Base-by-base conservation (phyloP, 2,797 vertebrate species). In the Philypnodon macrostomus region DNA sequence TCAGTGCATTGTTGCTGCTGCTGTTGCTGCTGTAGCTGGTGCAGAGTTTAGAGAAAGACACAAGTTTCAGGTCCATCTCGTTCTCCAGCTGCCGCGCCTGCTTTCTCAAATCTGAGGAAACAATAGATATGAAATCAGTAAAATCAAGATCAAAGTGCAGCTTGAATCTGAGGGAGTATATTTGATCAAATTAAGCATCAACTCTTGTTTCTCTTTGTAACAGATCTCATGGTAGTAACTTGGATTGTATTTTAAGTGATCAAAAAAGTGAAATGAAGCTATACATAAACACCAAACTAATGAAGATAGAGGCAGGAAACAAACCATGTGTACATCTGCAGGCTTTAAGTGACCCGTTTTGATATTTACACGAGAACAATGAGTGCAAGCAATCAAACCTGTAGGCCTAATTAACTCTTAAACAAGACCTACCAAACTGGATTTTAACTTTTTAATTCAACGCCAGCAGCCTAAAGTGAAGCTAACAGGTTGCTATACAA, bases 11-110 rank as follows among this genome's bases (percentile, higher is more conserved):
- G 29, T 14, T 56, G 32, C 67, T 57, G 66, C 88, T 71, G 71
- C n/a, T n/a, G n/a, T n/a, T n/a, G n/a, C n/a, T n/a, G n/a, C 85
- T 92, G 81, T 93, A 95, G 81, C 92, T 94, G 63, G 94, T 98
- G 75, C 95, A 98, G 1, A 97, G 89, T 64, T 97, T 98, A 85
- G 95, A 97, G 90, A 97, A 97, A 46, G 95, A 96, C 13, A 98
- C 94, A 58, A 97, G 84, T 71, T 97, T 97, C 55, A 95, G 87
- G 80, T 96, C 94, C 65, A 97, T 89, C 80, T 97, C 94, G 50
- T 95, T 97, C 80, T 96, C 94, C 73, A 97, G 84, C 78, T 95
- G 95, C 56, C 95, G 87, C 37, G 95, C 95, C 77, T 97, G 92
- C 77, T 95, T 95, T 78, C 95, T 83, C 67, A 98, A 86, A 83